Base-by-base conservation (phyloP, 2,888 invertebrate genomes). In the Cylloceria caligata region DNA sequence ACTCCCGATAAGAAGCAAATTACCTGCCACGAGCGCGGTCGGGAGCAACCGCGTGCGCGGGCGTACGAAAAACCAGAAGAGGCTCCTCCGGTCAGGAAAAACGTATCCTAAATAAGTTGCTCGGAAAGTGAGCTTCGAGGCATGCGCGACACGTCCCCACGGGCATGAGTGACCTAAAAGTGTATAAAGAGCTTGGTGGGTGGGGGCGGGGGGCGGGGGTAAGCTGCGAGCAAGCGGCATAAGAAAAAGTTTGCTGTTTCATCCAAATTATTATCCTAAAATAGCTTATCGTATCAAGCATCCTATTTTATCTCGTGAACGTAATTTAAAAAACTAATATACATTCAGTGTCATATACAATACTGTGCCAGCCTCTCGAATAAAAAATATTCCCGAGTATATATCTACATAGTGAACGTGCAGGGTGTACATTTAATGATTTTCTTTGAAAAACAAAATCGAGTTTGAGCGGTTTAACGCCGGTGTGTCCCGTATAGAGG, bases 1-100 rank as follows among this genome's bases (percentile, higher is more conserved):
- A 87, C 87, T 81, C 82, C 79, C 86, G 90, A 91, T 90, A 90
- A 91, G 90, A 91, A 91, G 84, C 87, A 87, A 91, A 91, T 91
- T 90, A 91, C 90, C 89, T 88, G 89, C 84, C 80, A 83, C 79
- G 81, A 80, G 74, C 57, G 64, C 45, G 79, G 71, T 69, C 72
- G 81, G 21, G 69, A 30, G 60, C 60, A 34, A 16, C 9, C 71
- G 72, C 71, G 34, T 36, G 49, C 52, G 49, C 47, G 39, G 57
- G 65, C 52, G 67, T 27, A 75, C 64, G 42, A 75, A 82, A 82
- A 74, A 74, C 34, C 52, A 13, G n/a, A n/a, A 45, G 52, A 60
- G 49, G 42, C 34, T 67, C 62, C 62, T 71, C 39, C 72, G 78
- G 49, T 75, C 67, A 78, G 79, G 79, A 85, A 83, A 74, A 83